Evolutionary conservation across 2,888 invertebrate genomes (phyloP), one percentile per base, ranked within the genome.

Genomic region (Hedya salicella): DNA sequence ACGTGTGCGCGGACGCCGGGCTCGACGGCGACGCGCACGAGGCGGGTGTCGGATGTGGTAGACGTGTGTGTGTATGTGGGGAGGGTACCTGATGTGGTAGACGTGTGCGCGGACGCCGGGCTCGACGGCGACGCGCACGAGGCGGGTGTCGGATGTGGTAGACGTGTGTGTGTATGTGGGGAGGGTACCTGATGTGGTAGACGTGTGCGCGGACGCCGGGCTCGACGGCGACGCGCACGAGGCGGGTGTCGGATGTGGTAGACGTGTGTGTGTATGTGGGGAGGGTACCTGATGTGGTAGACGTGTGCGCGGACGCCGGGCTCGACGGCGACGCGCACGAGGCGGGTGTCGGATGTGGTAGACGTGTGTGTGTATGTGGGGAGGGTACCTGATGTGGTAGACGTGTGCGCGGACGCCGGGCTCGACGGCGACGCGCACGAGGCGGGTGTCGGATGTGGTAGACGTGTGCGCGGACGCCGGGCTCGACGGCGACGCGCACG

Each of bases 31-130:
- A 68, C 70, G 3, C 68, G 73, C 50, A 70, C 74, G 30, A 79
- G 78, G 49, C 78, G 72, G 67, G 79, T 77, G 73, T 79, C 83
- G 49, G 81, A 81, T 93, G 82, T 92, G 92, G 78, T 90, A 93
- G 70, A 93, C 92, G 5, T 25, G 25, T 6, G 25, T 67, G 87
- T 87, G 42, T 75, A 73, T 76, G 82, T 77, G 13, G 52, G 63
- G 17, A n/a, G n/a, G n/a, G n/a, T n/a, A n/a, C n/a, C n/a, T n/a
- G n/a, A n/a, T 93, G 82, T 92, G 92, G 78, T 90, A 93, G 70
- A 93, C 92, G 5, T 25, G 25, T 6, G 25, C 68, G 87, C 87
- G 42, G 75, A 73, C 76, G 82, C 77, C n/a, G 52, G 63, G 17
- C 11, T 68, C 68, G 1, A 63, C 53, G 6, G 52, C 52, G 11